These are phyloP conservation scores for Pangasius larnaudii DNA, from an alignment of 2,797 vertebrate species.

Conservation along the genomic window DNA sequence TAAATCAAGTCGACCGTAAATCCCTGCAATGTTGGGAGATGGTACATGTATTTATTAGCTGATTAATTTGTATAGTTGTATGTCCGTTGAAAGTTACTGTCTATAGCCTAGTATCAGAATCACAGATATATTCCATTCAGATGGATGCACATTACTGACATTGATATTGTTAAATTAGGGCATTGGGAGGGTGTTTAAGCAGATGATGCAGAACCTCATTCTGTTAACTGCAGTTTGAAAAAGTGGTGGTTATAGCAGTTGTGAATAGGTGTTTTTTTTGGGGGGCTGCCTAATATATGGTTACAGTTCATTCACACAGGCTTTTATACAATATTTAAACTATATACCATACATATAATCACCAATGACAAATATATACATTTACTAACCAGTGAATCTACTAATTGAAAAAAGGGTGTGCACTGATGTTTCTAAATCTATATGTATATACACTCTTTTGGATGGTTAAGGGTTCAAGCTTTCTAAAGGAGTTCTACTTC, in stretches of 20 bases:
- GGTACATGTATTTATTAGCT: neutral
- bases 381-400: neutral
- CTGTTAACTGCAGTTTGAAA: neutral
- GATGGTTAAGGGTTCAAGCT: neutral
- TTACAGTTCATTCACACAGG: neutral
- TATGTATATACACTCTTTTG: neutral
- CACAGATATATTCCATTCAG: neutral
- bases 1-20: neutral
- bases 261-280: neutral
- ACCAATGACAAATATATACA: neutral
- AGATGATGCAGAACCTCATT: neutral
- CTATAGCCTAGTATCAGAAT: neutral
- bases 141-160: slow-evolving; percentile 1
- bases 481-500: neutral
- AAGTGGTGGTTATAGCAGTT: neutral
- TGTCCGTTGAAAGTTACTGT: neutral
- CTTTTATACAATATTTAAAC: neutral
- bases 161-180: neutral
- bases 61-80: neutral
- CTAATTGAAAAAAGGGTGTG: neutral
- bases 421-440: neutral
- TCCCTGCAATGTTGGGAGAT: neutral
- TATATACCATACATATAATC: neutral
- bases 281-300: neutral
- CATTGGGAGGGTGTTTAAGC: neutral